phyloP scores from a whole-genome alignment of 2,888 invertebrate species.

The Schizotus pectinicornis region DNA sequence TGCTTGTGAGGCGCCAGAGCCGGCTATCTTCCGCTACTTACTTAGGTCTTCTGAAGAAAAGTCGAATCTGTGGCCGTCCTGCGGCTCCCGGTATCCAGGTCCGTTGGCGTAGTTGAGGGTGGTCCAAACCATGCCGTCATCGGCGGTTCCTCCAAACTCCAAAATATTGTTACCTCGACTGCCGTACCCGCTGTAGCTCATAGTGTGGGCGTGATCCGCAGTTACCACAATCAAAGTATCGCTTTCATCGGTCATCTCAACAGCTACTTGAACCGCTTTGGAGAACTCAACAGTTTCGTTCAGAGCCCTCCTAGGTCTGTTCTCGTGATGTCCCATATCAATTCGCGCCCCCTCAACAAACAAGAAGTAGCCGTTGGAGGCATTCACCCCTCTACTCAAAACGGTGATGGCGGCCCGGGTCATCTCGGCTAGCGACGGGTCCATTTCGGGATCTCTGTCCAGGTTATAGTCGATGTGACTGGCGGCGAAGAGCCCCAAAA shows the following conservation, averaged over 20 bases:
- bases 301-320: constrained; percentile 68
- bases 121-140: constrained; percentile 61
- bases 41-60: constrained; percentile 58
- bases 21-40: constrained; percentile 36
- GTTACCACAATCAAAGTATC: constrained; percentile 82
- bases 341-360: constrained; percentile 79
- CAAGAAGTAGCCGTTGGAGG: constrained; percentile 78
- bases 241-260: constrained; percentile 63
- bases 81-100: constrained; percentile 61
- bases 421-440: constrained; percentile 81
- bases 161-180: constrained; percentile 17
- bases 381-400: constrained; percentile 66
- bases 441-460: constrained; percentile 61
- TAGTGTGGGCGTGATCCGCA: constrained; percentile 78
- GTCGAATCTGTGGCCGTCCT: constrained; percentile 62
- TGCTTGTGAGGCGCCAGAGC: background rate
- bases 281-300: constrained; percentile 76
- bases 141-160: constrained; percentile 17
- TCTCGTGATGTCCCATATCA: constrained; percentile 77
- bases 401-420: constrained; percentile 76
- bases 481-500: constrained; percentile 39
- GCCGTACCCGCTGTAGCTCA: constrained; percentile 62
- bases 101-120: constrained; percentile 77
- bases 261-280: constrained; percentile 64
- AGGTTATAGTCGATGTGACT: constrained; percentile 63